phyloP scores from a whole-genome alignment of 2,113 vertebrate genomes.

The Callipepla californica region DNA sequence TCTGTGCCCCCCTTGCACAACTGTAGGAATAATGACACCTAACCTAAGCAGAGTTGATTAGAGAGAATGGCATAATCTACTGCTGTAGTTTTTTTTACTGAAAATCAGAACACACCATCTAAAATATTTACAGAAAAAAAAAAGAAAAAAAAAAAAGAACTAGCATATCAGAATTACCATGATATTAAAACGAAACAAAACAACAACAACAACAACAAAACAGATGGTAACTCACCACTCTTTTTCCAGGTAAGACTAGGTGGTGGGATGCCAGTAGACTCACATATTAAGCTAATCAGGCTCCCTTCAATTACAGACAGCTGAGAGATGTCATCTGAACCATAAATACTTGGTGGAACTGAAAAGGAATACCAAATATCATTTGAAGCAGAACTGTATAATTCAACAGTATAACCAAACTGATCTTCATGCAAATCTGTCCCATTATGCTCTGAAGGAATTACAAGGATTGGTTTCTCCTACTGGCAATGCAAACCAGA shows the following conservation, averaged over 20 bases:
- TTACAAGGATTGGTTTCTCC: neutral
- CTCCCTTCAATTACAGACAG: constrained; percentile 89
- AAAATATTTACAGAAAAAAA: neutral
- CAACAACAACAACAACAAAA: neutral
- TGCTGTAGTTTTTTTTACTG: neutral
- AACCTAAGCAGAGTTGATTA: neutral
- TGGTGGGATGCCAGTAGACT: constrained; percentile 94
- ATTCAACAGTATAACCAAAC: neutral
- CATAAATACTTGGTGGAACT: constrained; percentile 90
- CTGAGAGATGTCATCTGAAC: constrained; percentile 81
- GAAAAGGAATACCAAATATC: neutral
- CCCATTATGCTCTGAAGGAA: neutral
- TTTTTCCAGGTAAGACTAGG: constrained; percentile 92
- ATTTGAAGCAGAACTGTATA: neutral
- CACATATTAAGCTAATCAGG: constrained; percentile 89
- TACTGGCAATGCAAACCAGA: neutral
- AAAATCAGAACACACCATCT: neutral
- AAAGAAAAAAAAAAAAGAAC: neutral
- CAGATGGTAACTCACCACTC: constrained; percentile 78
- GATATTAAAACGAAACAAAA: no score
- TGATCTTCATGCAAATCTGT: neutral
- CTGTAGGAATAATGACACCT: neutral
- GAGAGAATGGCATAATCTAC: neutral
- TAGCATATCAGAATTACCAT: neutral
- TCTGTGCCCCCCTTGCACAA: neutral